Conservation (phyloP, 1,140 invertebrate genomes). For the Drosophila ambigua region DNA sequence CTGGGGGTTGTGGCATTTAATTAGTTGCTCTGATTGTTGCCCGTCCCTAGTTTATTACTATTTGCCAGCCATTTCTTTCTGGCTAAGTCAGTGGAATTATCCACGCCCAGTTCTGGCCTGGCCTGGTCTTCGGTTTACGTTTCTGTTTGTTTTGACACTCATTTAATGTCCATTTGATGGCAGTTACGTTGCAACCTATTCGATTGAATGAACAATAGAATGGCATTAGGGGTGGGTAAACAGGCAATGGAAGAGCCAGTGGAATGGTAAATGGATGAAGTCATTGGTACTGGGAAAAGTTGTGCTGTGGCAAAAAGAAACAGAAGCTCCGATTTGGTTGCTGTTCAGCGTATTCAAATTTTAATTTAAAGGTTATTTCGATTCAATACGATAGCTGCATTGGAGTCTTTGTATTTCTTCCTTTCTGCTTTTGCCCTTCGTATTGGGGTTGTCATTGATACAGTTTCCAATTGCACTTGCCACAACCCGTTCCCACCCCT, state of each 20-base stretch:
- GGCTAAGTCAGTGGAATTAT: conserved; percentile 58
- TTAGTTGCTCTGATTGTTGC: conserved; percentile 74
- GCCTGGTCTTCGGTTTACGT: conserved; percentile 28
- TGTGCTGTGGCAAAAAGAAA: no score
- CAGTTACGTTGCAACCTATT: conserved; percentile 8
- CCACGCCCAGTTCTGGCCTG: conserved; percentile 28
- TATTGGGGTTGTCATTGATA: conserved; percentile 36
- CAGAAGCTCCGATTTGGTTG: no score
- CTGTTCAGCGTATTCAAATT: no score
- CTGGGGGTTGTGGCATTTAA: conserved; percentile 75
- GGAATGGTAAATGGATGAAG: conserved; percentile 19
- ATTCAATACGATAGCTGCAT: no score
- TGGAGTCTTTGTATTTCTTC: no score
- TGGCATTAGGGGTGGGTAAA: not conserved
- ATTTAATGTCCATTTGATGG: conserved; percentile 47
- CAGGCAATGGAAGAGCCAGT: conserved; percentile 10
- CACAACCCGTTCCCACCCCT: conserved; percentile 52
- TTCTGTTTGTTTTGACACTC: conserved; percentile 63
- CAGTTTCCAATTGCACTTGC: conserved; percentile 38
- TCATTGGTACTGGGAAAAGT: not conserved
- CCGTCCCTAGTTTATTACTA: conserved; percentile 41
- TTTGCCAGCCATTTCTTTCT: conserved; percentile 67
- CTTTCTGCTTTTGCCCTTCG: no score
- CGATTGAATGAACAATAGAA: conserved; percentile 28
- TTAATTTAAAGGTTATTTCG: no score